Percentiles rank a stretch among this genome's conserved stretches.
Evolutionary conservation across 2,797 vertebrate species (phyloP).

Genomic region (Heteromormyrus szaboi): DNA sequence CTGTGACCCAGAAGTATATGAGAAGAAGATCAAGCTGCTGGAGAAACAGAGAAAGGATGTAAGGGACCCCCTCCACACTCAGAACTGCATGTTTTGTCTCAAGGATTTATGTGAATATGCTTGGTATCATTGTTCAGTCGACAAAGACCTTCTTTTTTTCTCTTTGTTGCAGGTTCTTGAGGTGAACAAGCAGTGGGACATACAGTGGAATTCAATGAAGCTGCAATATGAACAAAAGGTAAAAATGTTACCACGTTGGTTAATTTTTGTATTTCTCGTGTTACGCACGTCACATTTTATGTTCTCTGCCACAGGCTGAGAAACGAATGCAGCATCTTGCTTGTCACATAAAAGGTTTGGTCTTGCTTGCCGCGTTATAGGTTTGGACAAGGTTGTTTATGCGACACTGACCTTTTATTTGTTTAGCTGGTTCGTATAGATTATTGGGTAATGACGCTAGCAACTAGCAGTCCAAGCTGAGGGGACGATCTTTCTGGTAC

Average conservation of each 20-base stretch:
- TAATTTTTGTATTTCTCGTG: neutral
- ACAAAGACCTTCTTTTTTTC: neutral
- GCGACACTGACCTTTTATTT: neutral
- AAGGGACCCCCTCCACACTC: conserved; percentile 45
- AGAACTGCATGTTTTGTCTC: neutral
- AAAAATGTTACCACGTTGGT: conserved; percentile 24
- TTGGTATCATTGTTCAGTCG: neutral
- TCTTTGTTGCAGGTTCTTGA: conserved; percentile 76
- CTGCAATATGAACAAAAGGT: conserved; percentile 98
- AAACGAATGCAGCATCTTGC: neutral
- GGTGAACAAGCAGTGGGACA: conserved; percentile 98
- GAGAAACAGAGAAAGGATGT: conserved; percentile 97
- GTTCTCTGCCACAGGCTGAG: neutral
- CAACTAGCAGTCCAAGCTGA: neutral
- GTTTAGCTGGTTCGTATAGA: neutral
- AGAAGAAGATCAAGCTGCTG: conserved; percentile 96
- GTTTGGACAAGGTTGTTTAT: neutral
- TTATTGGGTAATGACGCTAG: neutral
- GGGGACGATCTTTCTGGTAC: neutral
- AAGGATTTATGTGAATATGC: neutral
- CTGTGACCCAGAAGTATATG: conserved; percentile 67
- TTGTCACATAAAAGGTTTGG: neutral
- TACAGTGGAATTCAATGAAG: conserved; percentile 97
- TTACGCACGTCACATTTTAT: neutral
- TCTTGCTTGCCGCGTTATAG: neutral